Evolutionary conservation across 37 sponge, comb jelly and placozoan species (phyloP).

Genomic region (Cliona cf. orientalis): DNA sequence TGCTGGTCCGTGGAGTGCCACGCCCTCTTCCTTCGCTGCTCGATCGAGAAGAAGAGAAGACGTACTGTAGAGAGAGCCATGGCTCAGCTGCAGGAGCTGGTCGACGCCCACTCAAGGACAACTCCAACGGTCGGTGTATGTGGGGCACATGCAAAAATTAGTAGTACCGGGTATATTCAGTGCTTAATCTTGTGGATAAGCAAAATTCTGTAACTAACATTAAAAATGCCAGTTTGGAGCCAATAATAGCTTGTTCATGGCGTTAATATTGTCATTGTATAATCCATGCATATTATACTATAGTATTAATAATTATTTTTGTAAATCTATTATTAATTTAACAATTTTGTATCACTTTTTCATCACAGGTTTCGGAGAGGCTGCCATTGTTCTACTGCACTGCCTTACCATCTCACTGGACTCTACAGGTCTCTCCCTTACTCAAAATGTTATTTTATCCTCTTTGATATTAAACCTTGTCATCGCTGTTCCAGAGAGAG

Average conservation of each 20-base stretch:
- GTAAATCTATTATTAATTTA: no score
- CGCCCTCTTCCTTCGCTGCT: slow-evolving; percentile 60
- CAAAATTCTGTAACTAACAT: no score
- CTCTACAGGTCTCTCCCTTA: slow-evolving; percentile 51
- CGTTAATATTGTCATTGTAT: no score
- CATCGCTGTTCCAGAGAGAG: slow-evolving; percentile 53
- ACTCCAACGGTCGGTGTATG: no score
- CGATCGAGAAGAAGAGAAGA: slow-evolving; percentile 31
- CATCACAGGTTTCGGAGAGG: slow-evolving; percentile 1
- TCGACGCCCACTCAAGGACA: neutral
- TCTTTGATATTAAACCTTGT: neutral
- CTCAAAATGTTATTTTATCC: neutral
- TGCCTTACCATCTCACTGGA: slow-evolving; percentile 67
- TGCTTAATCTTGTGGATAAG: no score
- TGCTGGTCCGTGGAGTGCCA: slow-evolving; percentile 63
- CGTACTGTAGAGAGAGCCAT: slow-evolving; percentile 74
- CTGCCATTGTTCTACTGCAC: slow-evolving; percentile 58
- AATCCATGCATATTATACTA: no score
- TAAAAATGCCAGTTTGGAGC: no score
- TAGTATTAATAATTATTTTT: no score
- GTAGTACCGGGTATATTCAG: no score
- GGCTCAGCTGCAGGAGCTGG: slow-evolving; percentile 72
- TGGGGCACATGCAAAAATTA: no score
- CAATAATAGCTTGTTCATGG: no score
- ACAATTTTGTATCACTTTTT: no score